phyloP scores from a whole-genome alignment of 2,113 vertebrate genomes.

The Sminthopsis crassicaudata region DNA sequence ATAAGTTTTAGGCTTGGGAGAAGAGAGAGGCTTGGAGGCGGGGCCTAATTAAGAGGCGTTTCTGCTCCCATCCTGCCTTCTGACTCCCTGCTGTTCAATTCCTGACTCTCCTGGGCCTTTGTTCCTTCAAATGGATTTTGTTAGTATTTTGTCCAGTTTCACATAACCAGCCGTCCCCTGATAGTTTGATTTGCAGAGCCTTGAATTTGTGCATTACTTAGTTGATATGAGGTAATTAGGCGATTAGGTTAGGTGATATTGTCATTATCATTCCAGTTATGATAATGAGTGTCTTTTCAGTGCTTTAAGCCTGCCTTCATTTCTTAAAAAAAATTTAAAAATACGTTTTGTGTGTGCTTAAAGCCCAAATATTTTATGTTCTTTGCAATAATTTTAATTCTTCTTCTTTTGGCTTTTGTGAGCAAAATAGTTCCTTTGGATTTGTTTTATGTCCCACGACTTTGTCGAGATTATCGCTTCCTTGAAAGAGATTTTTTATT shows the following conservation, averaged over 20 bases:
- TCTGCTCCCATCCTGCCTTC: too few relatives aligned
- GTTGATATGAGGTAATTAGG: too few relatives aligned
- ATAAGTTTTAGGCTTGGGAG: too few relatives aligned
- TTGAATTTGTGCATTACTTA: background rate
- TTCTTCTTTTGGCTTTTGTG: background rate
- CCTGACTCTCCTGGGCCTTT: background rate
- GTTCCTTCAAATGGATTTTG: background rate
- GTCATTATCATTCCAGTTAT: background rate
- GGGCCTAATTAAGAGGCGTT: too few relatives aligned
- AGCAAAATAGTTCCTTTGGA: background rate
- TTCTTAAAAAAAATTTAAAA: background rate
- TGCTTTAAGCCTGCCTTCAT: background rate
- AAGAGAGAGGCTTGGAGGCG: too few relatives aligned
- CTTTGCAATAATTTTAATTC: too few relatives aligned
- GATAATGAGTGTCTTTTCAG: background rate
- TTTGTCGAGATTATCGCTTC: background rate
- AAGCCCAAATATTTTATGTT: background rate
- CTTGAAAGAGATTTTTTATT: background rate
- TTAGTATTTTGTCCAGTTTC: background rate
- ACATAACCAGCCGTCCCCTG: background rate
- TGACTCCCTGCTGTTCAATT: too few relatives aligned
- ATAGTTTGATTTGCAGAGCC: background rate
- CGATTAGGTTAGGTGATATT: background rate
- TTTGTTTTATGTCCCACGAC: background rate
- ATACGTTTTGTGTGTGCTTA: background rate